Conservation (phyloP, 2,888 invertebrate species). For the Galerucella nymphaeae region DNA sequence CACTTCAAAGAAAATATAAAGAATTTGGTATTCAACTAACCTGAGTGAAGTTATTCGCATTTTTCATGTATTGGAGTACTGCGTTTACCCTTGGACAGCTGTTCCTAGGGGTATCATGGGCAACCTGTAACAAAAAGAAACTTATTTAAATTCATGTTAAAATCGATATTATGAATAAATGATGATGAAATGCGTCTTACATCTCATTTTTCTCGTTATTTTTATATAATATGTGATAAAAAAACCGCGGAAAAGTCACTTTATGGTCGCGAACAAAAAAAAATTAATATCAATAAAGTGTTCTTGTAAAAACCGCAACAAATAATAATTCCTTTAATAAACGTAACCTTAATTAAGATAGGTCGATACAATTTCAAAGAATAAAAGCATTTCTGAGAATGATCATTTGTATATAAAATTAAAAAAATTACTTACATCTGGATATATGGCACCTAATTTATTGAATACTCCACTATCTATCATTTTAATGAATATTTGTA, state of each 20-base stretch:
- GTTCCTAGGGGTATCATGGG: background rate
- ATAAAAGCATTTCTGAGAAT: slow-evolving; percentile 5
- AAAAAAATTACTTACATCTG: slow-evolving; percentile 38
- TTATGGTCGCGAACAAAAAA: background rate
- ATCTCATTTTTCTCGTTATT: background rate
- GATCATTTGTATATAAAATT: background rate
- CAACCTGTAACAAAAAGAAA: background rate
- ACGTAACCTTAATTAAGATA: slow-evolving; percentile 21
- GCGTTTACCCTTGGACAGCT: slow-evolving; percentile 45
- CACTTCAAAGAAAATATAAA: background rate
- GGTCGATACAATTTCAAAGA: slow-evolving; percentile 15
- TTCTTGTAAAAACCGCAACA: slow-evolving; percentile 13
- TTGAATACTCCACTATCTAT: slow-evolving; percentile 44
- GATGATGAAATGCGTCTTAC: background rate
- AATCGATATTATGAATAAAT: background rate
- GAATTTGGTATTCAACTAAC: slow-evolving; percentile 35
- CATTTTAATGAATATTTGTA: slow-evolving; percentile 45
- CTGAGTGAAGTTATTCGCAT: slow-evolving; percentile 34
- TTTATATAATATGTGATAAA: background rate
- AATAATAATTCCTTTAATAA: background rate
- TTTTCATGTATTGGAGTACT: slow-evolving; percentile 38
- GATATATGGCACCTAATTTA: slow-evolving; percentile 44
- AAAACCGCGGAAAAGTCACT: background rate
- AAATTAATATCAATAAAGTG: slow-evolving; percentile 8
- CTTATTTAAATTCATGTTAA: too few species aligned